phyloP scores from a whole-genome alignment of 2,113 vertebrate species.

The Scomber colias region DNA sequence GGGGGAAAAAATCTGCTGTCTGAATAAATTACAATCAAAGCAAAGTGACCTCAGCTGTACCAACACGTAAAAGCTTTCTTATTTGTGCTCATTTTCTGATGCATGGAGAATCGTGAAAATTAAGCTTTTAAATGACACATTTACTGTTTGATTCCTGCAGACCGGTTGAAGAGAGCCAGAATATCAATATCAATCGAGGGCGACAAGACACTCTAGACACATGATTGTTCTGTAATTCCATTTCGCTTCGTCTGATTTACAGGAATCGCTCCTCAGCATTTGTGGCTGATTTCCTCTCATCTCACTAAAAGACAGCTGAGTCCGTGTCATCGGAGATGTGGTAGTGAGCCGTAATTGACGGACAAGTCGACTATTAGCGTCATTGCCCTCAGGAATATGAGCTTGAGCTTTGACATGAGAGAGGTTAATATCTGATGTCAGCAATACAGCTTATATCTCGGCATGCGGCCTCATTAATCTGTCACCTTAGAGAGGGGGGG shows the following conservation, averaged over 20 bases:
- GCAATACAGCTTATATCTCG: constrained; percentile 37
- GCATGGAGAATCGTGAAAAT: background rate
- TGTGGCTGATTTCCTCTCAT: constrained; percentile 34
- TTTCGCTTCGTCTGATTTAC: constrained; percentile 18
- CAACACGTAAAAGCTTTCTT: background rate
- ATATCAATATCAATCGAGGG: background rate
- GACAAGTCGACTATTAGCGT: constrained; percentile 40
- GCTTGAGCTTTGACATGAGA: constrained; percentile 18
- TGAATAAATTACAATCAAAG: background rate
- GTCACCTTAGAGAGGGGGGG: constrained; percentile 50
- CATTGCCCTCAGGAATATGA: constrained; percentile 31
- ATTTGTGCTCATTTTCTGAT: background rate
- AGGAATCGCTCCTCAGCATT: constrained; percentile 18
- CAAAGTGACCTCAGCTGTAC: background rate
- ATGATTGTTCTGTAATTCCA: constrained; percentile 31
- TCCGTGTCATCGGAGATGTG: constrained; percentile 51
- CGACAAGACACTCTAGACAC: background rate
- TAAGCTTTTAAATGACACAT: background rate
- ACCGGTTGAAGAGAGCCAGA: background rate
- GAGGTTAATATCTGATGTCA: constrained; percentile 67
- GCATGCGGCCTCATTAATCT: constrained; percentile 58
- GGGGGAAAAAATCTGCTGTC: background rate
- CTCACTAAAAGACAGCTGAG: constrained; percentile 50
- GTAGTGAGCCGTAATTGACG: constrained; percentile 53
- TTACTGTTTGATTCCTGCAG: background rate